Conservation (phyloP, 2,888 invertebrate genomes). For the Polydesmus complanatus region DNA sequence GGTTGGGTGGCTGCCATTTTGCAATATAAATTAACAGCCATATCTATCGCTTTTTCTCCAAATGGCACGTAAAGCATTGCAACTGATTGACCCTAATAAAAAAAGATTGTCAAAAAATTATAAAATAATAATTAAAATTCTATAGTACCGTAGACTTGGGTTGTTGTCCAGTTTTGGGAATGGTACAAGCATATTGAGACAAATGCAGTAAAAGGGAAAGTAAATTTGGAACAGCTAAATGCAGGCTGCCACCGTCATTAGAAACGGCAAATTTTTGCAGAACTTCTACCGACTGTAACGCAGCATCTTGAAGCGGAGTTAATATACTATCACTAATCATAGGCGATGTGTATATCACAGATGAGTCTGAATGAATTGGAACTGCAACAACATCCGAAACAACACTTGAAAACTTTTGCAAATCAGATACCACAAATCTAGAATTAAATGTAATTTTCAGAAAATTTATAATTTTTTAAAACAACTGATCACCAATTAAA, state of each 20-base stretch:
- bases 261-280: constrained; percentile 42
- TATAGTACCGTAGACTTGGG: background rate
- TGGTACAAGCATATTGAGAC: constrained; percentile 5
- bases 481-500: background rate
- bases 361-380: constrained; percentile 64
- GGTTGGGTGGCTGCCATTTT: constrained; percentile 53
- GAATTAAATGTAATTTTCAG: background rate
- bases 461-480: background rate
- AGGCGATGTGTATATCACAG: constrained; percentile 59
- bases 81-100: constrained; percentile 47
- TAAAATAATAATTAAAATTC: background rate
- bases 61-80: constrained; percentile 73
- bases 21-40: constrained; percentile 60
- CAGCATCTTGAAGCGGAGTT: constrained; percentile 69
- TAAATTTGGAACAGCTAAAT: constrained; percentile 2
- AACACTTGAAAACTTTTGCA: constrained; percentile 62
- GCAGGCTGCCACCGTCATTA: constrained; percentile 4
- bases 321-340: constrained; percentile 63
- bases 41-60: constrained; percentile 61
- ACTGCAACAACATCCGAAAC: constrained; percentile 62
- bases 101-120: background rate
- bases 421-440: constrained; percentile 52
- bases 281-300: constrained; percentile 71
- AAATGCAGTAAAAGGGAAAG: constrained; percentile 7
- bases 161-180: constrained; percentile 1